Base-by-base conservation (phyloP, 2,797 vertebrate species). In the Sebastes itinus region DNA sequence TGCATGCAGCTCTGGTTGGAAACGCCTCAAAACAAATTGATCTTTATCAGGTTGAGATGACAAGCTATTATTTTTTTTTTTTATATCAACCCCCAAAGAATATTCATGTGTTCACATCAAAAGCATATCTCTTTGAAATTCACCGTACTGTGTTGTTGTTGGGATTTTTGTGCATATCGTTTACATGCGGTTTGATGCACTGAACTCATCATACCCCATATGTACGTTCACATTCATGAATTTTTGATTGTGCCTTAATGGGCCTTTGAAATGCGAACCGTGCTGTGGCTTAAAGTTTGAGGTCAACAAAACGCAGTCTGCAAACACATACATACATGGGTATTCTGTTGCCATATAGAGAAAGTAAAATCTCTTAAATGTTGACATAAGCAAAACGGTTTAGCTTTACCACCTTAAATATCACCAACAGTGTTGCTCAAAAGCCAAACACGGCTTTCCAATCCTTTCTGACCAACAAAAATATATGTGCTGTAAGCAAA, bases 191-290 rank as follows among this genome's bases (percentile, higher is more conserved):
- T 77, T 64, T 64, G n/a, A 78, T 73, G 33, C 42, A n/a, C 52
- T 55, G n/a, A 16, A 7, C 73, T 65, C 30, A 78, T 56, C 7
- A 33, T 5, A 35, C 28, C 18, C 16, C 4, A 23, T 60, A 20
- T 85, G 68, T 87, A 75, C 78, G 59, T 75, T 72, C 81, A 56
- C 35, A 33, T 30, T 80, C 63, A 78, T 88, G 11, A 64, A 86
- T 80, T 65, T 82, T 91, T 88, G 2, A 89, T 86, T 60, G 22
- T 7, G 5, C 25, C 33, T 56, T 72, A 77, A 87, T 89, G 72
- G 63, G 72, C 7, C 52, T 82, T 66, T 77, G 32, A 72, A 87
- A 83, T 83, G 69, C 0, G 18, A 80, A 54, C 32, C 27, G 1
- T 18, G 11, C 25, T 30, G 30, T 28, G 5, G 49, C 42, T 72